Evolutionary conservation across 2,797 vertebrate species (phyloP), one percentile per base, ranked within the genome.

Genomic region (Telmatherina bonti): DNA sequence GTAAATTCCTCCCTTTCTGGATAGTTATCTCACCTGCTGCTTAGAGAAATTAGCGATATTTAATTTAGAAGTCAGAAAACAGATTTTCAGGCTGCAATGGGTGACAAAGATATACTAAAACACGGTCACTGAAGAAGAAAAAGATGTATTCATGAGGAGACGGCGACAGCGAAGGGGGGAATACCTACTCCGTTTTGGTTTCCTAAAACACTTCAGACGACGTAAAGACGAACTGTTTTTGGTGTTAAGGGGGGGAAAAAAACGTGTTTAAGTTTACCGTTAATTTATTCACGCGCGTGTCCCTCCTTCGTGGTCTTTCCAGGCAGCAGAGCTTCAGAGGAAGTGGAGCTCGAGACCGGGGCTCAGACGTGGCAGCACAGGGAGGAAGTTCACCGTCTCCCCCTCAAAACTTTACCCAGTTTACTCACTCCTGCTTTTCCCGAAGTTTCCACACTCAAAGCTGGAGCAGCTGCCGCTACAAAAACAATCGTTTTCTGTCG

Each of bases 291-390:
- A 76, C 31, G 66, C 64, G 51, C 77, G 0, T 45, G 58, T 72
- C 51, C 26, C 16, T 76, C 66, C 58, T 13, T 78, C 64, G 16
- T 49, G 45, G 66, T 85, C 56, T 35, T 33, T 0, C 5, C 0
- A 12, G 66, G 43, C 8, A 10, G 43, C 63, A 36, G 0, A 5
- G 63, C 70, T 61, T 60, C 62, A 12, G 67, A 67, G 70, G 55
- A 85, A 76, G 80, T 55, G 62, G 3, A 1, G 45, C 45, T 1
- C 62, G 1, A 18, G 1, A 16, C 1, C 53, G 0, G 57, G 38
- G 62, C 26, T 84, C 81, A 70, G 80, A 89, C 86, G 88, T 81
- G 85, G 89, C 88, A 88, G 54, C 61, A 2, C 18, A 2, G 35
- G 4, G 75, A 83, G 82, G 75, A 85, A 77, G 71, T 84, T 65